A percentile compares a stretch with the other conserved stretches of the same genome.
phyloP scores from a whole-genome alignment of 2,888 invertebrate species.

The Sminthurinus aureus region DNA sequence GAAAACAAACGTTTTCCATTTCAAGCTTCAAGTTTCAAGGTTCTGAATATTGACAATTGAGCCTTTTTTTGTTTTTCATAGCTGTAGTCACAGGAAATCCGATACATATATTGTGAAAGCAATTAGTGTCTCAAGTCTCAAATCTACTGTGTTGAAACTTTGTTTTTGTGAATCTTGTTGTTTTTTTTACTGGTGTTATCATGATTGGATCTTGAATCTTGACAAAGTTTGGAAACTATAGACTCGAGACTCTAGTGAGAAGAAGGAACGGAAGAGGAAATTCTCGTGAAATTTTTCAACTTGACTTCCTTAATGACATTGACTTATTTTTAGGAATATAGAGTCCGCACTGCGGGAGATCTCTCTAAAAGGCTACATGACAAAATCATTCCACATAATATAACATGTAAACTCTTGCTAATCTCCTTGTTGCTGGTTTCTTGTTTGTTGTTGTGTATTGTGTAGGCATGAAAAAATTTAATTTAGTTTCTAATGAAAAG shows the following conservation, averaged over 20 bases:
- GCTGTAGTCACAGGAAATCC: background rate
- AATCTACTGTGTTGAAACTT: too few relatives aligned
- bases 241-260: too few relatives aligned
- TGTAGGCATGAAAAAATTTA: background rate
- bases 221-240: too few relatives aligned
- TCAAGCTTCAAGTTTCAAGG: too few relatives aligned
- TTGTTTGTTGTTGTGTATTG: too few relatives aligned
- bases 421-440: background rate
- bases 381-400: background rate
- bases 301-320: constrained; percentile 17
- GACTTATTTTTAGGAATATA: background rate
- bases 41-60: background rate
- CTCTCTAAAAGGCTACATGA: background rate
- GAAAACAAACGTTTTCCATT: background rate
- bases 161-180: too few relatives aligned
- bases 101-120: background rate
- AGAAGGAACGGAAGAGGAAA: background rate
- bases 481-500: background rate
- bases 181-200: too few relatives aligned
- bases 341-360: background rate
- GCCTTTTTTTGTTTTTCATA: background rate
- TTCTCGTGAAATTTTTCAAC: background rate
- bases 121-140: background rate
- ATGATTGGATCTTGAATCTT: too few relatives aligned
- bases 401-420: background rate